phyloP scores from a whole-genome alignment of 1,140 invertebrate species.

The Hyphantria cunea region DNA sequence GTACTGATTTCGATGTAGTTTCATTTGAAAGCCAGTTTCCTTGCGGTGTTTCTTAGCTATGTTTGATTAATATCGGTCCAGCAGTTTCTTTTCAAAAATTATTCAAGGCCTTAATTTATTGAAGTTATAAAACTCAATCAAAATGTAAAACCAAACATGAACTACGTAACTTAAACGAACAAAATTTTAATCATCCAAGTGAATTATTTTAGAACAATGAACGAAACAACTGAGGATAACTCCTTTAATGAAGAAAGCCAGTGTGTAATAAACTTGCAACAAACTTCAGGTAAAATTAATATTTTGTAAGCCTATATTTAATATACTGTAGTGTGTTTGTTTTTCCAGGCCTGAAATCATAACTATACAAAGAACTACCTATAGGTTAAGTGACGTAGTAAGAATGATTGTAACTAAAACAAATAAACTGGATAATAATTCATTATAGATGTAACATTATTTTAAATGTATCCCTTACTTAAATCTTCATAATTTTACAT shows the following conservation, averaged over 20 bases:
- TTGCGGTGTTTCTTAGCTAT: no score
- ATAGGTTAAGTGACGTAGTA: background rate
- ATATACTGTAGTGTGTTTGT: constrained; percentile 9
- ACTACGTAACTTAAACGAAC: constrained; percentile 7
- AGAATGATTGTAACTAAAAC: background rate
- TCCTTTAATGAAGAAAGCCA: constrained; percentile 23
- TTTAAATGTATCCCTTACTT: no score
- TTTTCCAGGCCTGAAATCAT: background rate
- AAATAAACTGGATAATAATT: no score
- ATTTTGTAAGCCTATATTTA: constrained; percentile 32
- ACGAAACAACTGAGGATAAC: constrained; percentile 5
- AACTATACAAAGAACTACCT: background rate
- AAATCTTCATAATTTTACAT: no score
- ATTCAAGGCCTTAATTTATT: no score
- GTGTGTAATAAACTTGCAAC: constrained; percentile 1
- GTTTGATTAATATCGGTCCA: no score
- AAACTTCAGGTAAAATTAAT: constrained; percentile 35
- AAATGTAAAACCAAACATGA: background rate
- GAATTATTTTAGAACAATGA: constrained; percentile 27
- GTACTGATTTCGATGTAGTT: no score
- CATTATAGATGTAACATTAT: no score
- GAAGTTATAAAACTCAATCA: background rate
- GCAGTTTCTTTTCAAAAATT: no score
- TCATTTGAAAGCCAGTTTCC: no score
- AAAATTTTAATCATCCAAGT: constrained; percentile 27